A percentile compares a stretch with the other conserved stretches of the same genome.
These are phyloP conservation scores for Pyrgus malvae DNA, from an alignment of 2,888 invertebrate genomes.

Conservation along the genomic window DNA sequence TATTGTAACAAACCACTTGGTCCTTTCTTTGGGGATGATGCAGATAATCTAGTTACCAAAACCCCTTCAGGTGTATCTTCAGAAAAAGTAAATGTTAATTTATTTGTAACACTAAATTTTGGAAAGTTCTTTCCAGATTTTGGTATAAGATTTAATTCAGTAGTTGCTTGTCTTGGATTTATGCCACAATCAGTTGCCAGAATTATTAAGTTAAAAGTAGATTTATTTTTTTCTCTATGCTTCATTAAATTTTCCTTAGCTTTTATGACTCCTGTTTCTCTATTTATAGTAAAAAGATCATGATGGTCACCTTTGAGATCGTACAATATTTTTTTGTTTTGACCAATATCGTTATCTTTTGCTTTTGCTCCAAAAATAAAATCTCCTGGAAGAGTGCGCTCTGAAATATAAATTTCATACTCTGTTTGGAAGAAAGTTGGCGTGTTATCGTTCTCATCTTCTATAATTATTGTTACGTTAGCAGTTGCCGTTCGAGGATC, in stretches of 20 bases:
- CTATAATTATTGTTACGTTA: slow-evolving; percentile 89
- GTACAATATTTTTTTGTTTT: slow-evolving; percentile 91
- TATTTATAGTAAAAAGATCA: slow-evolving; percentile 89
- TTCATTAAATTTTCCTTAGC: slow-evolving; percentile 85
- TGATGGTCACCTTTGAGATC: slow-evolving; percentile 89
- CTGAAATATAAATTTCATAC: slow-evolving; percentile 91
- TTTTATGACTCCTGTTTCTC: slow-evolving; percentile 93
- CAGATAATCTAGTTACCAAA: slow-evolving; percentile 88
- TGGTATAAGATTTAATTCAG: slow-evolving; percentile 89
- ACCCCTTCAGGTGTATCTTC: slow-evolving; percentile 91
- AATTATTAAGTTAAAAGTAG: slow-evolving; percentile 87
- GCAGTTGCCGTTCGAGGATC: slow-evolving; percentile 92
- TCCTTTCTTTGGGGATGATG: slow-evolving; percentile 90
- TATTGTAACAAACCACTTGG: slow-evolving; percentile 87
- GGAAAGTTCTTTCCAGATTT: slow-evolving; percentile 91
- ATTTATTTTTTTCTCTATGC: slow-evolving; percentile 74
- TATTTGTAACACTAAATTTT: slow-evolving; percentile 86
- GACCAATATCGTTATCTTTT: slow-evolving; percentile 89
- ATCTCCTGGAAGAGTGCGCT: slow-evolving; percentile 88
- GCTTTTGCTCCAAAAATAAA: slow-evolving; percentile 96
- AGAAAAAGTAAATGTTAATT: slow-evolving; percentile 88
- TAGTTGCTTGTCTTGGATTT: slow-evolving; percentile 85
- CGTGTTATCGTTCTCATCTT: slow-evolving; percentile 93
- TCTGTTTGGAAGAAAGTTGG: slow-evolving; percentile 88
- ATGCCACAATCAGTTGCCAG: slow-evolving; percentile 91